Base-by-base conservation (phyloP, 2,797 vertebrate species). In the Typhlichthys eigenmanni region DNA sequence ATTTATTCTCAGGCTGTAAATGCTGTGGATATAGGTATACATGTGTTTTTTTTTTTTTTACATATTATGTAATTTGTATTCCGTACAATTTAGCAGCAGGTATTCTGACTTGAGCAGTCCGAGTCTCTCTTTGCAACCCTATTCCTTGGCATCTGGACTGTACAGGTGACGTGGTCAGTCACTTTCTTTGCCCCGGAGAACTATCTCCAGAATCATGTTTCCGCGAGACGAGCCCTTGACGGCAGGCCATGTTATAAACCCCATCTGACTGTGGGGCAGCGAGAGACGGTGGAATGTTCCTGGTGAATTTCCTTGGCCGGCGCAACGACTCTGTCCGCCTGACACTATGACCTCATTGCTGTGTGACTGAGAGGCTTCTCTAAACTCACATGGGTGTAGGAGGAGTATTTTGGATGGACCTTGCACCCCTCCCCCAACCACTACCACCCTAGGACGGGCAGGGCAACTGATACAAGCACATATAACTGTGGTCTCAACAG, bases 331-430 rank as follows among this genome's bases (percentile, higher is more conserved):
- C 64, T 47, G 75, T 75, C 72, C 71, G 55, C 82, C 83, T 69
- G 85, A 90, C 80, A 83, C 70, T 72, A 88, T 91, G 91, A 90
- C 88, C 88, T 89, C 88, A 90, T 89, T 64, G 62, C 56, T 79
- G 82, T 87, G 89, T 89, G 88, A 83, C 83, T 72, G 82, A 85
- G 78, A 83, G 69, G 50, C 76, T 76, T 70, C 71, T 87, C 82
- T 87, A 87, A 89, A 87, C 84, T 88, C 79, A 82, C 82, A 83
- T 77, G 78, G 77, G 85, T 76, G 86, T 76, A 71, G 72, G 79
- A 68, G 79, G 46, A 81, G 74, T 88, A 89, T 91, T 88, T 90
- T 89, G 64, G 70, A 86, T 72, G 75, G 48, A 81, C 75, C 81
- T 1, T 17, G 55, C 47, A 5, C 17, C 38, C 71, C 75, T 81